These are phyloP conservation scores for Catharus bicknelli DNA, from an alignment of 2,113 vertebrate genomes.

Conservation along the genomic window DNA sequence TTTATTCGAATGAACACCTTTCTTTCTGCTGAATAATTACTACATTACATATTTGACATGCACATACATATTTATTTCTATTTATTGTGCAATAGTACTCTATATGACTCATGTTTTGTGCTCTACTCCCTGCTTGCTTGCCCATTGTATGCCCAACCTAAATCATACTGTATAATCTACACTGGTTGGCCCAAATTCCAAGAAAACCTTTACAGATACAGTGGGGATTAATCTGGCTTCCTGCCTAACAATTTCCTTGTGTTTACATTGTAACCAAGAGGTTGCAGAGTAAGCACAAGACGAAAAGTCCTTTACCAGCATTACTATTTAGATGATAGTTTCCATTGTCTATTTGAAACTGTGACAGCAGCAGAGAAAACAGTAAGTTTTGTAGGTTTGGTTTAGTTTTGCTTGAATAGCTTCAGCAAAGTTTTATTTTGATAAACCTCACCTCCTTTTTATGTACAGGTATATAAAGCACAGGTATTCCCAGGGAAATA, in stretches of 20 bases:
- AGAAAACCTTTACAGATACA: not conserved
- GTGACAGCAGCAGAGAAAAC: not conserved
- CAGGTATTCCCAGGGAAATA: not conserved
- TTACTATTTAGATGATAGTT: not conserved
- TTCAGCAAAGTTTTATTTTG: not conserved
- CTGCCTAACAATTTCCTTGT: not conserved
- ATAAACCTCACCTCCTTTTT: not conserved
- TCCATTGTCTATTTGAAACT: not conserved
- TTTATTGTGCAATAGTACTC: slow-evolving; percentile 4
- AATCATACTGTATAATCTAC: not conserved
- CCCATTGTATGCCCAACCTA: not conserved
- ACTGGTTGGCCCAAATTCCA: not conserved
- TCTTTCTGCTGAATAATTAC: slow-evolving; percentile 16
- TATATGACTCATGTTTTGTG: not conserved
- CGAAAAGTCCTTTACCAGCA: not conserved
- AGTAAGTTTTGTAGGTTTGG: not conserved
- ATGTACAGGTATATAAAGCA: not conserved
- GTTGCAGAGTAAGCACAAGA: not conserved
- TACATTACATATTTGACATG: not conserved
- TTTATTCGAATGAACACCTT: not conserved
- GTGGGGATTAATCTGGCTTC: not conserved
- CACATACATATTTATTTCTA: slow-evolving; percentile 31
- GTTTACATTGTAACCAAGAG: not conserved
- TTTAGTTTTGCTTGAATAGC: not conserved
- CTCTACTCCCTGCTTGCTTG: not conserved